Evolutionary conservation across 2,888 invertebrate species (phyloP).

Genomic region (Scaeva pyrastri): DNA sequence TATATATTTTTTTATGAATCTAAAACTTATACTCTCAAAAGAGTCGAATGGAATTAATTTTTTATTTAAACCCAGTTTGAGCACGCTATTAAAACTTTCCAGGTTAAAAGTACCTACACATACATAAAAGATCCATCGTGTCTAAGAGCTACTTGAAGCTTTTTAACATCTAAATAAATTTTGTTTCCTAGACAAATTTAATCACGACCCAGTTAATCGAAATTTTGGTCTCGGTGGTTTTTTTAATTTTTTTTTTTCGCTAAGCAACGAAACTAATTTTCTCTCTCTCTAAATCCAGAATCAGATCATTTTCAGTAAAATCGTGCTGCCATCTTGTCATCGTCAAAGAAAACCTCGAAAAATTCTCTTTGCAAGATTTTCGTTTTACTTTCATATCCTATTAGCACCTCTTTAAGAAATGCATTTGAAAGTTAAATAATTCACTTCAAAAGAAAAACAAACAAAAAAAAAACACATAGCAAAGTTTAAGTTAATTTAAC

Average conservation of each 20-base stretch:
- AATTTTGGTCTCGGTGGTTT: not conserved
- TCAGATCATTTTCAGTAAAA: not conserved
- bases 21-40: too few relatives aligned
- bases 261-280: not conserved
- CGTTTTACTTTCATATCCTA: conserved; percentile 5
- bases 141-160: too few relatives aligned
- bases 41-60: too few relatives aligned
- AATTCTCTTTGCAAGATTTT: not conserved
- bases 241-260: not conserved
- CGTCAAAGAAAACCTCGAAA: not conserved
- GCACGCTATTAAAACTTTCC: too few relatives aligned
- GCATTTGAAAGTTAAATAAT: conserved; percentile 62
- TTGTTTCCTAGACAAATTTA: not conserved
- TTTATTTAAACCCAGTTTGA: too few relatives aligned
- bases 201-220: conserved; percentile 1
- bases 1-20: too few relatives aligned
- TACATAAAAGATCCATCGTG: too few relatives aligned
- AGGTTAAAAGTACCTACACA: too few relatives aligned
- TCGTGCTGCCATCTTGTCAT: not conserved
- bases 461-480: not conserved
- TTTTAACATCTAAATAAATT: not conserved
- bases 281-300: not conserved
- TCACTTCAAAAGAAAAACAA: not conserved
- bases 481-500: not conserved
- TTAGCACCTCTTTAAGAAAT: conserved; percentile 40